Conservation (phyloP, 2,888 invertebrate genomes). For the Tholera decimalis region DNA sequence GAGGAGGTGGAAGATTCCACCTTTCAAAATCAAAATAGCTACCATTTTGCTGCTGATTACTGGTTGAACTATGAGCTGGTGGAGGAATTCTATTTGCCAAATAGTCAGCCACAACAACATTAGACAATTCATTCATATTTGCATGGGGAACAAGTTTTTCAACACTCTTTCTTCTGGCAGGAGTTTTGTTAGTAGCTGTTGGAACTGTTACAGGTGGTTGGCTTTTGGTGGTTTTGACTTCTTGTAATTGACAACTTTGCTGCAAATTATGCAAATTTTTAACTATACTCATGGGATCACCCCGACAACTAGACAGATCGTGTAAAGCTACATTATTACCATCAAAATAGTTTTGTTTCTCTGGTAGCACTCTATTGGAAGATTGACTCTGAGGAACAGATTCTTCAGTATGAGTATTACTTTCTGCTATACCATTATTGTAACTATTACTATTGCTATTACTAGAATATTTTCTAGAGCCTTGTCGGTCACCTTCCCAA, state of each 20-base stretch:
- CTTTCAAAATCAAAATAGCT: constrained; percentile 95
- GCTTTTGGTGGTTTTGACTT: constrained; percentile 88
- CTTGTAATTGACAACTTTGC: constrained; percentile 92
- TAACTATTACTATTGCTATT: constrained; percentile 83
- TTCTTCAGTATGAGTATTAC: constrained; percentile 87
- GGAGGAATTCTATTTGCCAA: constrained; percentile 93
- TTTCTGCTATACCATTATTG: constrained; percentile 86
- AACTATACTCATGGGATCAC: constrained; percentile 95
- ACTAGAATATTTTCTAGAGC: constrained; percentile 88
- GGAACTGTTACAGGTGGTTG: constrained; percentile 77
- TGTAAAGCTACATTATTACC: constrained; percentile 92
- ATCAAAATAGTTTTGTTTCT: constrained; percentile 93
- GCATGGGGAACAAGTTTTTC: constrained; percentile 87
- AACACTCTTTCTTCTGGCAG: constrained; percentile 92
- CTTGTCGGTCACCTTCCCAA: constrained; percentile 91
- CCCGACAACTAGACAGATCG: constrained; percentile 94
- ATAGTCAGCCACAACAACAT: constrained; percentile 90
- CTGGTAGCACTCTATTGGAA: constrained; percentile 86
- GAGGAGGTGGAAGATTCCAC: constrained; percentile 94
- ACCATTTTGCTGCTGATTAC: constrained; percentile 92
- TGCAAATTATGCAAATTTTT: constrained; percentile 93
- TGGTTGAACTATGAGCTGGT: constrained; percentile 93
- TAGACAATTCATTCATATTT: constrained; percentile 90
- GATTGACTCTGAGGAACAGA: constrained; percentile 85
- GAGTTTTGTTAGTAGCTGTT: constrained; percentile 74